Conservation (phyloP, 2,888 invertebrate genomes). For the Aphelenchoides bicaudatus region DNA sequence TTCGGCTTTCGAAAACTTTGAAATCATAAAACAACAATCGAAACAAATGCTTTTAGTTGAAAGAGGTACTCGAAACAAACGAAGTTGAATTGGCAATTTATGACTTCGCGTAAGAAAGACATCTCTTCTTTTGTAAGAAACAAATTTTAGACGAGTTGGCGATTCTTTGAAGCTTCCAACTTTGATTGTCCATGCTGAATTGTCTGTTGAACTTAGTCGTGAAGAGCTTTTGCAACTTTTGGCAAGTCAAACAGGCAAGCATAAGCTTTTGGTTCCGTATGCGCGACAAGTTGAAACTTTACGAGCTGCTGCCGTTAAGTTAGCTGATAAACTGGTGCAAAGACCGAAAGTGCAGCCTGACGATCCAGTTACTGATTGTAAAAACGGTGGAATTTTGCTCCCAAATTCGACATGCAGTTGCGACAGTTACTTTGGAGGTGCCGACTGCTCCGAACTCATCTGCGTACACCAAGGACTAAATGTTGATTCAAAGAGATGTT, state of each 20-base stretch:
- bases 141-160: background rate
- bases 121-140: background rate
- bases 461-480: slow-evolving; percentile 22
- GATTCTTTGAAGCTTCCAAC: background rate
- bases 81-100: background rate
- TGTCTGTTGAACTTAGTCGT: background rate
- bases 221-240: background rate
- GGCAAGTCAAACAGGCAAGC: too few relatives aligned
- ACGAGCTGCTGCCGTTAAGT: too few relatives aligned
- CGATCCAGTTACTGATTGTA: slow-evolving; percentile 8
- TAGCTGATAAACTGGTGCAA: too few relatives aligned
- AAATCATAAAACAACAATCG: too few relatives aligned
- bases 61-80: background rate
- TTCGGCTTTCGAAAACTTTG: background rate
- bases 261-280: too few relatives aligned
- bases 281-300: too few relatives aligned
- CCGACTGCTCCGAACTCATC: slow-evolving; percentile 18
- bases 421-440: slow-evolving; percentile 16
- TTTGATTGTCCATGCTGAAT: background rate
- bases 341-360: too few relatives aligned
- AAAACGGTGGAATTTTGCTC: slow-evolving; percentile 25
- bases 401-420: slow-evolving; percentile 25
- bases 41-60: background rate
- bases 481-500: slow-evolving; percentile 14
- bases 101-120: background rate